A percentile compares a stretch with the other conserved stretches of the same genome.
Evolutionary conservation across 2,797 vertebrate species (phyloP).

Genomic region (Sebastes wilsoni): DNA sequence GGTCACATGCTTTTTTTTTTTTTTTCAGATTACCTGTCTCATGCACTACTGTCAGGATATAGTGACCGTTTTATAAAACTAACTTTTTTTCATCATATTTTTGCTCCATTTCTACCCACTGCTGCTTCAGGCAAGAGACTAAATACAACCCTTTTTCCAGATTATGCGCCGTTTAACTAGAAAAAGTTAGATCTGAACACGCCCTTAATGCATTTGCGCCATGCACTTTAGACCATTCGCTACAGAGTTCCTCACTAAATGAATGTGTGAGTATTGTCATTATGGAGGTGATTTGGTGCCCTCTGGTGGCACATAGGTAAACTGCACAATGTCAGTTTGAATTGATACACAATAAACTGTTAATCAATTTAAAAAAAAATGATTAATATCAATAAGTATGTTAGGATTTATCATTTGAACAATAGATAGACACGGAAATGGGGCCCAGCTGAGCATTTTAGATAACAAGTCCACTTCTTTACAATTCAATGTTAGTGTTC

Average conservation of each 20-base stretch:
- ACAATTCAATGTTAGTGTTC: neutral
- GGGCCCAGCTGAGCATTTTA: neutral
- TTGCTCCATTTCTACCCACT: too few species aligned
- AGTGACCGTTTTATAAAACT: too few species aligned
- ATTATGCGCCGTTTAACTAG: neutral
- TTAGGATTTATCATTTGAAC: neutral
- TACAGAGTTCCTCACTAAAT: neutral
- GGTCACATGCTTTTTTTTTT: too few species aligned
- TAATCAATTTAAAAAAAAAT: neutral
- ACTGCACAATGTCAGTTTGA: neutral
- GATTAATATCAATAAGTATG: neutral
- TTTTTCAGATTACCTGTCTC: too few species aligned
- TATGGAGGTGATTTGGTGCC: neutral
- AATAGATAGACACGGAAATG: neutral
- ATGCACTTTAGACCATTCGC: neutral
- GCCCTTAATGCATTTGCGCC: neutral
- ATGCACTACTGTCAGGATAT: too few species aligned
- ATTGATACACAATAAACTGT: neutral
- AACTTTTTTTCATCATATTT: too few species aligned
- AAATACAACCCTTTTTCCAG: neutral
- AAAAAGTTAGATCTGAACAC: neutral
- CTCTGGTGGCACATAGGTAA: neutral
- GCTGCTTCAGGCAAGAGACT: neutral
- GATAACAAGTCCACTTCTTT: neutral
- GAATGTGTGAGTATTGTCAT: neutral